A percentile compares a stretch with the other conserved stretches of the same genome.
Evolutionary conservation across 2,797 vertebrate genomes (phyloP).

Genomic region (Lacerta viridis): DNA sequence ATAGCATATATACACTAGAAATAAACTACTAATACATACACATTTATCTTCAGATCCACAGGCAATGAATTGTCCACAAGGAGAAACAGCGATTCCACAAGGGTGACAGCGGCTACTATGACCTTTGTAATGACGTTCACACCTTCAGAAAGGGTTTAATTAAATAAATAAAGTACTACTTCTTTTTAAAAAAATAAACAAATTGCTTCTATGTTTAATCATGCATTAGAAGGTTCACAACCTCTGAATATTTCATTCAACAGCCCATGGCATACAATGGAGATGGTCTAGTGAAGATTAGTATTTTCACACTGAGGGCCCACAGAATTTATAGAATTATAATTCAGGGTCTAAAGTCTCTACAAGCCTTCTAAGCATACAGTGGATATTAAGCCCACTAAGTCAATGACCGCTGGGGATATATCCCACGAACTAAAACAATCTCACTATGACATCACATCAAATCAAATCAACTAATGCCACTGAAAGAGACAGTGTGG

Average conservation of each 20-base stretch:
- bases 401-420: background rate
- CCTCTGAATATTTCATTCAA: background rate
- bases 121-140: constrained; percentile 89
- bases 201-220: background rate
- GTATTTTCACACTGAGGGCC: background rate
- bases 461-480: background rate
- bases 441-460: background rate
- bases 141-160: constrained; percentile 77
- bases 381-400: background rate
- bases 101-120: constrained; percentile 84
- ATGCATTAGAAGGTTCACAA: constrained; percentile 9
- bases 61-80: constrained; percentile 89
- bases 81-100: constrained; percentile 86
- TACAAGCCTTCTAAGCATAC: background rate
- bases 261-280: no score
- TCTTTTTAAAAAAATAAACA: background rate
- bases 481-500: background rate
- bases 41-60: constrained; percentile 91
- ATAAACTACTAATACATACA: constrained; percentile 77
- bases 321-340: background rate
- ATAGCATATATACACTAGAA: background rate
- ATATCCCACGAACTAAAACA: background rate
- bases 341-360: background rate
- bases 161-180: background rate
- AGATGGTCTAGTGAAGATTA: background rate